phyloP scores from a whole-genome alignment of 1,140 invertebrate genomes.

The Andricus grossulariae region DNA sequence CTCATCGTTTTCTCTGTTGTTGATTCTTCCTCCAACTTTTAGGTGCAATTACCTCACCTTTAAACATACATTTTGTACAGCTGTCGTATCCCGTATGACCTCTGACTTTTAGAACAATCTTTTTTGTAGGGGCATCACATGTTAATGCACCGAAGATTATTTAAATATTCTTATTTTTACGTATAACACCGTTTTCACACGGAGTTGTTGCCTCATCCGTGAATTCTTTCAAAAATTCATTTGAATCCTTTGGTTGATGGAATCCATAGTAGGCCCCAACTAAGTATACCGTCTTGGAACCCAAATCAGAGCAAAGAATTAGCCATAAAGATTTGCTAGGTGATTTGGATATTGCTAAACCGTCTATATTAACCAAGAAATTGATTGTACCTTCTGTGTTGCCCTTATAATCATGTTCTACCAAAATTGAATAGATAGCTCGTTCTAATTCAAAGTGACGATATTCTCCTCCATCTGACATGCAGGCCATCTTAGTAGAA shows the following conservation, averaged over 20 bases:
- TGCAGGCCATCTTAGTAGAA: neutral
- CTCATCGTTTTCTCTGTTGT: constrained; percentile 8
- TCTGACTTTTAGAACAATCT: neutral
- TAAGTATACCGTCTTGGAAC: neutral
- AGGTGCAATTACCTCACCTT: neutral
- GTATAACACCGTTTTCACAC: neutral
- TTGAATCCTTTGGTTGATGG: neutral
- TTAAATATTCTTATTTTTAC: neutral
- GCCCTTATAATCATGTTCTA: neutral
- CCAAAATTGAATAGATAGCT: neutral
- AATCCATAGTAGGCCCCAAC: neutral
- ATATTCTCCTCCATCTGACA: neutral
- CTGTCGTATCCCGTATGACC: neutral
- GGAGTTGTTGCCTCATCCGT: neutral
- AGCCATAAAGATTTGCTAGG: constrained; percentile 2
- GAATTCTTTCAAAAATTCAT: constrained; percentile 1
- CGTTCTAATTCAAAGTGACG: neutral
- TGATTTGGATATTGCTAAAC: neutral
- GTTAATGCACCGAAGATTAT: neutral
- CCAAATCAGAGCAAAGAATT: neutral
- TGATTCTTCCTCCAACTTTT: neutral
- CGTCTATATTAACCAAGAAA: neutral
- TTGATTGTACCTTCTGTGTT: neutral
- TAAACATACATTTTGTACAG: neutral
- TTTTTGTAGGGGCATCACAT: neutral